A percentile compares a stretch with the other conserved stretches of the same genome.
phyloP scores from a whole-genome alignment of 1,140 invertebrate species.

The Trichonephila clavipes region DNA sequence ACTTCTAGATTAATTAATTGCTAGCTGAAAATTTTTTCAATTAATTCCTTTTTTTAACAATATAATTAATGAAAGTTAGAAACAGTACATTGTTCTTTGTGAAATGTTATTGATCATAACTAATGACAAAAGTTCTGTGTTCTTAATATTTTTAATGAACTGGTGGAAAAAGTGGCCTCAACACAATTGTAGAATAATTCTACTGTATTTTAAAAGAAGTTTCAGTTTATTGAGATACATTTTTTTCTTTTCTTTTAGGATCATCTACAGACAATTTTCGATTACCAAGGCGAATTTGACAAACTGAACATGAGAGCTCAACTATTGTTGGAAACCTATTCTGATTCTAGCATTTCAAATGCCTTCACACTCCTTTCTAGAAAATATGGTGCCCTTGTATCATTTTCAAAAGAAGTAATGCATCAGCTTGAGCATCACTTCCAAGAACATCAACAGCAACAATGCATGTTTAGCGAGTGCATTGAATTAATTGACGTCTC shows the following conservation, averaged over 20 bases:
- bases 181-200: too few relatives aligned
- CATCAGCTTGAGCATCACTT: conserved; percentile 93
- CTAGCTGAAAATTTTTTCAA: too few relatives aligned
- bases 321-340: conserved; percentile 92
- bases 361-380: conserved; percentile 95
- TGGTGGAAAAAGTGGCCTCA: too few relatives aligned
- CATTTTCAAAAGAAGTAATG: conserved; percentile 96
- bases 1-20: too few relatives aligned
- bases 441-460: conserved; percentile 85
- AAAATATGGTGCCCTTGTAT: conserved; percentile 95
- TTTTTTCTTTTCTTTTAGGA: conserved; percentile 80
- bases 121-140: too few relatives aligned
- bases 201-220: too few relatives aligned
- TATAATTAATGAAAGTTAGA: too few relatives aligned
- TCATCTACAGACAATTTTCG: conserved; percentile 93
- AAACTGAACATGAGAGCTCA: conserved; percentile 95
- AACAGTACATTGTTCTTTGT: too few relatives aligned
- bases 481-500: conserved; percentile 94
- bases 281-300: conserved; percentile 96
- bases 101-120: too few relatives aligned
- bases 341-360: conserved; percentile 95
- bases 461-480: conserved; percentile 93
- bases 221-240: too few relatives aligned
- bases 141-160: too few relatives aligned
- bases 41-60: too few relatives aligned